These are phyloP conservation scores for Phalacrocorax pelagicus DNA, from an alignment of 2,113 vertebrate genomes.

Conservation along the genomic window DNA sequence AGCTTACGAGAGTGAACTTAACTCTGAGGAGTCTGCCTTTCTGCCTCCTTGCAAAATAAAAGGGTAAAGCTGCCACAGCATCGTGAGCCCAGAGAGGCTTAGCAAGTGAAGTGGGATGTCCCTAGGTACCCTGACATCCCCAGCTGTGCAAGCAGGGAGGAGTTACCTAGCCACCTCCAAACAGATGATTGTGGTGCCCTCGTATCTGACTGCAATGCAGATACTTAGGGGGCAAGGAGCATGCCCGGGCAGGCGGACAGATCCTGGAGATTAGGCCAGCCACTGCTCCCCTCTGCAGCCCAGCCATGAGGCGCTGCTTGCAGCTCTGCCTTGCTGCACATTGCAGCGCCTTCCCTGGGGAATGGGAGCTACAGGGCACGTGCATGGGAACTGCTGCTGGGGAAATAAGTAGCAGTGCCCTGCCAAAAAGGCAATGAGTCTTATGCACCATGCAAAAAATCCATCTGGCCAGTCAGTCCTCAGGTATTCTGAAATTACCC, in stretches of 20 bases:
- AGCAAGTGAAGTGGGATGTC: neutral
- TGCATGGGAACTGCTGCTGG: neutral
- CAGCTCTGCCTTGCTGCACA: neutral
- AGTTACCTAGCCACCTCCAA: neutral
- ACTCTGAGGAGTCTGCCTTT: neutral
- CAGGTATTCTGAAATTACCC: neutral
- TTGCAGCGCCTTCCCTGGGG: rapidly evolving
- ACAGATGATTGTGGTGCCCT: neutral
- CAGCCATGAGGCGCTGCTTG: rapidly evolving
- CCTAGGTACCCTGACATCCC: neutral
- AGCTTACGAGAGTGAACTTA: neutral
- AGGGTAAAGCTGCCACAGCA: neutral
- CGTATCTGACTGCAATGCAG: no score
- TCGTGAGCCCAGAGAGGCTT: neutral
- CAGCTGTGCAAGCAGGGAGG: neutral
- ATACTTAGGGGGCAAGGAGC: neutral
- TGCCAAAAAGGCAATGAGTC: neutral
- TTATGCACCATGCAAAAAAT: neutral
- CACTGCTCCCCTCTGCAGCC: neutral
- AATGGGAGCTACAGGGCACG: neutral
- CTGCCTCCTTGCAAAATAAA: neutral
- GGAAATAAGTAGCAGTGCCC: neutral
- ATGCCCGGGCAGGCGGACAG: rapidly evolving
- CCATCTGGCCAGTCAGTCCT: neutral
- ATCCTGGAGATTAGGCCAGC: rapidly evolving